These are phyloP conservation scores for Panagrolaimus sp. DNA, from an alignment of 1,140 invertebrate genomes.

Conservation along the genomic window DNA sequence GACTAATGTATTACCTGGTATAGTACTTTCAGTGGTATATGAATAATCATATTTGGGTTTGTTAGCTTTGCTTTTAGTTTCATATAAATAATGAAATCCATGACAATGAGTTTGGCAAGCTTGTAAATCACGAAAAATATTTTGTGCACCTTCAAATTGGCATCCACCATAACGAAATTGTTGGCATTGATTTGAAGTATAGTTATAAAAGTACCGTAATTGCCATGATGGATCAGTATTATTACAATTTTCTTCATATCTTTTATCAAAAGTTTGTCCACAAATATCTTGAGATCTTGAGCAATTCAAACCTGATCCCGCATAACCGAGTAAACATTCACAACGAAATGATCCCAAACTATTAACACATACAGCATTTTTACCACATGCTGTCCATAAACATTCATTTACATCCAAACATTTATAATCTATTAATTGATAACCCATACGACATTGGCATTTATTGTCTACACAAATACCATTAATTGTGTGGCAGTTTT, in stretches of 20 bases:
- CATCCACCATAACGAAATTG: constrained; percentile 52
- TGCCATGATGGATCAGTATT: constrained; percentile 20
- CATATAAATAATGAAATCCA: not conserved
- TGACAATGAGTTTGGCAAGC: constrained; percentile 28
- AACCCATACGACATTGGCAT: constrained; percentile 31
- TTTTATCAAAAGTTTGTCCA: constrained; percentile 32
- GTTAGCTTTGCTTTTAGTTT: no score
- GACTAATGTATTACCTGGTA: not conserved
- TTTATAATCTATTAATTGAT: constrained; percentile 19
- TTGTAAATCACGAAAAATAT: constrained; percentile 41
- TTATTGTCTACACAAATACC: constrained; percentile 26
- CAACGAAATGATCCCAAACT: constrained; percentile 32
- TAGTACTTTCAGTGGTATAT: not conserved
- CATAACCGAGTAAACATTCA: constrained; percentile 36
- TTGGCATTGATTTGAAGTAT: constrained; percentile 22
- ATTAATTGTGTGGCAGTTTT: constrained; percentile 11
- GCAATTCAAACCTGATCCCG: constrained; percentile 40
- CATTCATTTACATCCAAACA: constrained; percentile 38
- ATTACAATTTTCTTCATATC: constrained; percentile 36
- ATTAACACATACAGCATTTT: constrained; percentile 31
- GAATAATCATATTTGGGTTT: not conserved
- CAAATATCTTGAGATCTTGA: constrained; percentile 31
- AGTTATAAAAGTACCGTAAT: constrained; percentile 32
- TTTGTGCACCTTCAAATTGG: constrained; percentile 27
- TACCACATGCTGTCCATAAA: constrained; percentile 28